Evolutionary conservation across 2,113 vertebrate species (phyloP).

Genomic region (Planiliza haematocheilus): DNA sequence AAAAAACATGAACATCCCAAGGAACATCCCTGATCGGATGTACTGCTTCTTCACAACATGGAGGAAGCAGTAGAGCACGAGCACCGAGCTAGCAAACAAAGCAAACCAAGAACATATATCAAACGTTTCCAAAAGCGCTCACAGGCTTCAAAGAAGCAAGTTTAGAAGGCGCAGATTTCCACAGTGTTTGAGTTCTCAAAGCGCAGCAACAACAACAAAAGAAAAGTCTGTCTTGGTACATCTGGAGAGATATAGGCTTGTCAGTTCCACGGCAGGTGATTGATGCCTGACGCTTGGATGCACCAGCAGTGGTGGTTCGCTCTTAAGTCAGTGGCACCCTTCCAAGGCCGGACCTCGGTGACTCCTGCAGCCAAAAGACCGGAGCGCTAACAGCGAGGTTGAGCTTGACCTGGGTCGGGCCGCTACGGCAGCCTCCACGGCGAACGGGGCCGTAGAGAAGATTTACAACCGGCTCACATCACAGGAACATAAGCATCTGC

Average conservation of each 20-base stretch:
- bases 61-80: too few species aligned
- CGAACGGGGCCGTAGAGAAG: conserved; percentile 33
- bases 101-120: too few species aligned
- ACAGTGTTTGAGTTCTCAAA: too few species aligned
- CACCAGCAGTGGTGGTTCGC: background rate
- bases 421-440: too few species aligned
- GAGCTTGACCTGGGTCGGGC: conserved; percentile 21
- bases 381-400: conserved; percentile 14
- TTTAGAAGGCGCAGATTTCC: too few species aligned
- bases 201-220: too few species aligned
- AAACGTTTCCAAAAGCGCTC: too few species aligned
- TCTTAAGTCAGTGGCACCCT: conserved; percentile 3
- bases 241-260: background rate
- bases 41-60: too few species aligned
- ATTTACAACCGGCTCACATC: conserved; percentile 43
- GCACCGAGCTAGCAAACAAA: too few species aligned
- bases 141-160: too few species aligned
- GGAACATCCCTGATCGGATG: too few species aligned
- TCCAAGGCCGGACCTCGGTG: background rate
- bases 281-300: conserved; percentile 8
- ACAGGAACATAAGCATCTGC: conserved; percentile 20
- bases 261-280: background rate
- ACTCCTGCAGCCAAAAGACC: conserved; percentile 14
- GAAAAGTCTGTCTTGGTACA: background rate
- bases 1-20: too few species aligned